Evolutionary conservation across 1,140 invertebrate genomes (phyloP).

Genomic region (Zophobas morio): DNA sequence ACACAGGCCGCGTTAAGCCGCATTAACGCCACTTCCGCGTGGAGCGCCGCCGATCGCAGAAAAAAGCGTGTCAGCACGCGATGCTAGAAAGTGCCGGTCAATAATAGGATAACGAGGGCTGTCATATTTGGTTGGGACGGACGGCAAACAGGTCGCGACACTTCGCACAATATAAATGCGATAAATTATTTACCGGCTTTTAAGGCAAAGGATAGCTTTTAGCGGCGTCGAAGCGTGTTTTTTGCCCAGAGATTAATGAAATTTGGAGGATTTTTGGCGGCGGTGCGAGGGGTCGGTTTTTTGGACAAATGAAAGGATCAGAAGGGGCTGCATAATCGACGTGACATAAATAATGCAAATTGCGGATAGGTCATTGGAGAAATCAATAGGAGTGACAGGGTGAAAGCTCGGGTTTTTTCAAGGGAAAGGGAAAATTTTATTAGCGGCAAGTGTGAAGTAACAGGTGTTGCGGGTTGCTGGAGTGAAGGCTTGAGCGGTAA

Average conservation of each 20-base stretch:
- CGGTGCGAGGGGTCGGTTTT: neutral
- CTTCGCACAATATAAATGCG: conserved; percentile 13
- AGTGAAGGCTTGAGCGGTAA: no score
- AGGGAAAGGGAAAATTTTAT: no score
- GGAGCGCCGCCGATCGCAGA: conserved; percentile 43
- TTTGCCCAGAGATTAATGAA: conserved; percentile 23
- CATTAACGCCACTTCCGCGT: conserved; percentile 51
- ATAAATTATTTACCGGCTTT: conserved; percentile 11
- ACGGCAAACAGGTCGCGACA: conserved; percentile 29
- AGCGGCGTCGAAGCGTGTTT: neutral
- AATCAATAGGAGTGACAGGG: no score
- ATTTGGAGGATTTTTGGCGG: conserved; percentile 17
- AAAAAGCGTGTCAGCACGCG: conserved; percentile 35
- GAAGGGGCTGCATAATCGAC: no score
- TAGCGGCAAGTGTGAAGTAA: no score
- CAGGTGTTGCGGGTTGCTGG: no score
- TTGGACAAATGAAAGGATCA: no score
- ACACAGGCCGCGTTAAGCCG: conserved; percentile 47
- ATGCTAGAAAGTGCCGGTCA: conserved; percentile 47
- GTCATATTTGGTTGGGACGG: conserved; percentile 41
- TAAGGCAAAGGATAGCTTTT: neutral
- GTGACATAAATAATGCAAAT: no score
- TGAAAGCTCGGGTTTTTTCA: no score
- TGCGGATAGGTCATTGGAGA: no score
- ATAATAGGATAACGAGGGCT: conserved; percentile 48